phyloP scores from a whole-genome alignment of 1,140 invertebrate genomes.

The Mesaphorura yosii region DNA sequence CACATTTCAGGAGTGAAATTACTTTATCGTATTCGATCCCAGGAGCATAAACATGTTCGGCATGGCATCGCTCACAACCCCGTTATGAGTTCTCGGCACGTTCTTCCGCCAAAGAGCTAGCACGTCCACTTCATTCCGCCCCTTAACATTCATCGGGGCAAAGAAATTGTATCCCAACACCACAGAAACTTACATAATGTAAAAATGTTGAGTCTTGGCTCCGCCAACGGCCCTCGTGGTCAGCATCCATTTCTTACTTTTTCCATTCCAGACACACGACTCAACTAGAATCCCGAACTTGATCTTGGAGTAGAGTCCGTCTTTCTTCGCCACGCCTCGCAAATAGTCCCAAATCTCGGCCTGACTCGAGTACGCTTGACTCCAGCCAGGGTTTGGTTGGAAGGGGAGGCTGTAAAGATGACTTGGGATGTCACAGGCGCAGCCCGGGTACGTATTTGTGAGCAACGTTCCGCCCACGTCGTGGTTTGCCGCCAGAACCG shows the following conservation, averaged over 20 bases:
- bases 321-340: constrained; percentile 4
- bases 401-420: constrained; percentile 16
- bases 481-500: constrained; percentile 8
- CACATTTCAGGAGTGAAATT: not conserved
- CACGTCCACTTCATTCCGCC: constrained; percentile 3
- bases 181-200: constrained; percentile 17
- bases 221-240: not conserved
- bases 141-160: constrained; percentile 14
- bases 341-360: constrained; percentile 14
- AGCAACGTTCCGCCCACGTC: constrained; percentile 19
- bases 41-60: constrained; percentile 14
- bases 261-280: constrained; percentile 7
- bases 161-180: too few relatives aligned
- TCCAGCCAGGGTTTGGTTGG: constrained; percentile 12
- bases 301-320: constrained; percentile 9
- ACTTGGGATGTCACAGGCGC: constrained; percentile 9
- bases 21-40: constrained; percentile 10
- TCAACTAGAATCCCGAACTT: constrained; percentile 6
- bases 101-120: constrained; percentile 8
- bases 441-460: constrained; percentile 17
- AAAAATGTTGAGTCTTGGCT: constrained; percentile 1
- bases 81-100: not conserved
- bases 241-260: constrained; percentile 5
- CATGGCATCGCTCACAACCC: not conserved
- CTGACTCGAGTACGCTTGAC: not conserved